A percentile compares a stretch with the other conserved stretches of the same genome.
phyloP scores from a whole-genome alignment of 2,888 invertebrate species.

The Eupithecia tripunctaria region DNA sequence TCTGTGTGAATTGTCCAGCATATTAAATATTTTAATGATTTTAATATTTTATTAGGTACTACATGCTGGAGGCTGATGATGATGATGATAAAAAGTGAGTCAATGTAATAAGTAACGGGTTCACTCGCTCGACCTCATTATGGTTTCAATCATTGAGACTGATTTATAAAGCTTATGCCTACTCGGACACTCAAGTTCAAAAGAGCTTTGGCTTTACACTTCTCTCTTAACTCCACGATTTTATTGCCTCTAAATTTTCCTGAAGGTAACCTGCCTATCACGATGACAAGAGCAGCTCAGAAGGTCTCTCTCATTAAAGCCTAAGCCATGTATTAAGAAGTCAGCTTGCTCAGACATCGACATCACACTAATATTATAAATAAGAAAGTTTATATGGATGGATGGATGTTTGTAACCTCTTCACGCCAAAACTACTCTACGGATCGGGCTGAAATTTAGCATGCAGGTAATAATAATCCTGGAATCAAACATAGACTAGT shows the following conservation, averaged over 20 bases:
- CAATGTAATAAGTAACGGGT: conserved; percentile 30
- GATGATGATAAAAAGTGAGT: conserved; percentile 20
- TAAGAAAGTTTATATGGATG: too few relatives aligned
- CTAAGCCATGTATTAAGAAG: not conserved
- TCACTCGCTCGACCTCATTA: conserved; percentile 22
- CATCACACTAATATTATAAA: too few relatives aligned
- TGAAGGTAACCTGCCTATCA: not conserved
- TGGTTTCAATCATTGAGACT: conserved; percentile 12
- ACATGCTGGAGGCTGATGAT: too few relatives aligned
- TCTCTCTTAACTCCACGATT: not conserved
- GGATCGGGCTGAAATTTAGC: too few relatives aligned
- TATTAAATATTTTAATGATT: too few relatives aligned
- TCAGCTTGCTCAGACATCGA: too few relatives aligned
- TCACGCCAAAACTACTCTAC: too few relatives aligned
- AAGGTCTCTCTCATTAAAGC: not conserved
- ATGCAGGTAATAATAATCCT: too few relatives aligned
- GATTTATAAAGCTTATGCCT: conserved; percentile 5
- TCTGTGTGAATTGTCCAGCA: too few relatives aligned
- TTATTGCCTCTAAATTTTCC: not conserved
- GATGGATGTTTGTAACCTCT: too few relatives aligned
- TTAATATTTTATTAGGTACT: too few relatives aligned
- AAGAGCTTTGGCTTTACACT: not conserved
- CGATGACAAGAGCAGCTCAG: not conserved
- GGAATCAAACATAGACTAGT: too few relatives aligned
- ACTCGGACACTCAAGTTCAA: not conserved